Evolutionary conservation across 2,797 vertebrate genomes (phyloP), one percentile per base, ranked within the genome.

Genomic region (Oreortyx pictus): DNA sequence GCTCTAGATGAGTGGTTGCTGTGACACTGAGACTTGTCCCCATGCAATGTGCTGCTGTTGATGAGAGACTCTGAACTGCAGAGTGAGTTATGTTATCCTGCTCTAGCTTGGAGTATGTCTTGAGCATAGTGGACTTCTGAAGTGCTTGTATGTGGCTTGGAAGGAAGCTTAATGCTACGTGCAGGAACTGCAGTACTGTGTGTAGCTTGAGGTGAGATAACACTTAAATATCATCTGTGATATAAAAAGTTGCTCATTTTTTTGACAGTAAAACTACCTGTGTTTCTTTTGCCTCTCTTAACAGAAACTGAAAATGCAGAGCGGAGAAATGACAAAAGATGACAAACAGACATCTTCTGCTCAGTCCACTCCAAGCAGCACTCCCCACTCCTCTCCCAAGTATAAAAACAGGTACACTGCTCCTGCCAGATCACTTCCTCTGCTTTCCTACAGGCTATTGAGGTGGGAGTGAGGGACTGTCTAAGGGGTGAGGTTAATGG

Each of bases 221-320:
- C 13, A 24, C 6, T 71, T 22, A 52, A 47, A 50, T 43, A 25
- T 86, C 14, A n/a, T 5, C 12, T 86, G 41, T 35, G 20, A 39
- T 33, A 37, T 1, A 50, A 79, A 39, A 6, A 73, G 0, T 29
- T 83, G 46, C 43, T 20, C 43, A 49, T 41, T 13, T 57, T 57
- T 94, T 61, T 57, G 43, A 46, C 31, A 23, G 0, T 37, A 65
- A 78, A 91, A 46, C 15, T 33, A 3, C 1, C 3, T 78, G 27
- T 27, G 10, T 84, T 88, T 83, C 20, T 92, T 37, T 90, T 95
- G 62, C 24, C 12, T 62, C 41, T 90, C 29, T 37, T 81, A 77
- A 96, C 95, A 98, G 98, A 98, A 96, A 65, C 92, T 98, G 46
- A 98, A 98, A 95, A 97, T 97, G 65, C 98, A 98, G 93, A 98